These are phyloP conservation scores for Zenarchopterus dispar DNA, from an alignment of 2,797 vertebrate genomes.

Conservation along the genomic window DNA sequence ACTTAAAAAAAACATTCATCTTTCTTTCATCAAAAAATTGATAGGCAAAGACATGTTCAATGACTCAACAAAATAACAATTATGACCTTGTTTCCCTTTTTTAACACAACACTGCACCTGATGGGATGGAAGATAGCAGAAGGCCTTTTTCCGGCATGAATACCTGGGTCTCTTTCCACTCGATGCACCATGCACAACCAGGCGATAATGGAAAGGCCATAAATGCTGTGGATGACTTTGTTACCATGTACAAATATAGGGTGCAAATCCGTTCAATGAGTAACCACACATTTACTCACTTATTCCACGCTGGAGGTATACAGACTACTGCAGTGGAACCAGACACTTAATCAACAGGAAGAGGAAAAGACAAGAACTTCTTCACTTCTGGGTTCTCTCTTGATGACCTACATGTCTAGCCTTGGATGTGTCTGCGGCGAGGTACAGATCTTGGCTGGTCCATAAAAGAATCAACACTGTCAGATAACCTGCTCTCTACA, in stretches of 20 bases:
- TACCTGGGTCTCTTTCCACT: constrained; percentile 80
- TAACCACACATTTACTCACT: constrained; percentile 66
- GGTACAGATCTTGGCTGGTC: constrained; percentile 34
- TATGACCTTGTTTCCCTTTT: constrained; percentile 49
- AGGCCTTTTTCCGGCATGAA: constrained; percentile 72
- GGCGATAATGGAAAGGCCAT: constrained; percentile 81
- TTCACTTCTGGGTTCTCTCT: constrained; percentile 19
- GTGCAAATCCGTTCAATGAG: constrained; percentile 71
- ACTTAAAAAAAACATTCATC: too few species aligned
- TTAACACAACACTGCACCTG: constrained; percentile 58
- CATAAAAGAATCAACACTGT: constrained; percentile 54
- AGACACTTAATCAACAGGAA: constrained; percentile 34
- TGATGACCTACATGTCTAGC: constrained; percentile 50
- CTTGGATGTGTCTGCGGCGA: constrained; percentile 38
- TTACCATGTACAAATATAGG: constrained; percentile 70
- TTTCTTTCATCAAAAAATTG: too few species aligned
- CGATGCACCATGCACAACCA: constrained; percentile 44
- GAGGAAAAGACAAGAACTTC: not conserved
- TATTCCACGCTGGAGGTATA: constrained; percentile 56
- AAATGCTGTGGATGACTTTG: constrained; percentile 73
- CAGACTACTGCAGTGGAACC: constrained; percentile 27
- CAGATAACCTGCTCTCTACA: constrained; percentile 68
- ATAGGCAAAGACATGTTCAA: constrained; percentile 3
- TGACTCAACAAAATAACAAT: constrained; percentile 19
- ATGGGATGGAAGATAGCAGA: constrained; percentile 74